Percentiles rank a stretch among this genome's conserved stretches.
Conservation (phyloP, 2,113 vertebrate genomes). For the Sciurus niger region DNA sequence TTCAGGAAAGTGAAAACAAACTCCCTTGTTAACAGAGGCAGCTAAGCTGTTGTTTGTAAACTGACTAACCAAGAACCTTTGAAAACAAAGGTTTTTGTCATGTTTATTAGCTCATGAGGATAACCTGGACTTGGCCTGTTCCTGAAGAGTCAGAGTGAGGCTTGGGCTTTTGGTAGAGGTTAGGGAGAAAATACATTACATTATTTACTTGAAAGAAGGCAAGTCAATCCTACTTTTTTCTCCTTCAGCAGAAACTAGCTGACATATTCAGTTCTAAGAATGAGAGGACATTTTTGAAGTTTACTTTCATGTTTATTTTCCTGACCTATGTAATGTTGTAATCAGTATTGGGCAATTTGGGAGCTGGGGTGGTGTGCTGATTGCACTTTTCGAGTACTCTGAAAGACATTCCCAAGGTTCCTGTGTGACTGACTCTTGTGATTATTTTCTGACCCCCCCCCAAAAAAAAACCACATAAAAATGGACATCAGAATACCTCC, state of each 20-base stretch:
- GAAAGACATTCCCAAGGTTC: slow-evolving; percentile 37
- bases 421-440: slow-evolving; percentile 52
- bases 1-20: not conserved
- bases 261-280: not conserved
- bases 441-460: slow-evolving; percentile 40
- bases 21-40: not conserved
- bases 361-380: not conserved
- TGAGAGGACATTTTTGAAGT: not conserved
- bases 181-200: not conserved
- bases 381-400: slow-evolving; percentile 33
- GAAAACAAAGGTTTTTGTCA: not conserved
- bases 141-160: not conserved
- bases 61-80: not conserved
- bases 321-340: not conserved
- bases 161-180: fast-evolving
- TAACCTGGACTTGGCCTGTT: not conserved
- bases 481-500: not conserved
- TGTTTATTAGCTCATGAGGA: not conserved
- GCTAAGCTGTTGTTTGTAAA: not conserved
- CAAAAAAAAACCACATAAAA: not conserved
- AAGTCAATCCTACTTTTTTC: not conserved
- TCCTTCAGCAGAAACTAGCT: not conserved
- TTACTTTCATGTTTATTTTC: slow-evolving; percentile 46
- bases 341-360: slow-evolving; percentile 21
- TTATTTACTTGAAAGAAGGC: not conserved